phyloP scores from a whole-genome alignment of 1,140 invertebrate species.

The Diuraphis noxia region DNA sequence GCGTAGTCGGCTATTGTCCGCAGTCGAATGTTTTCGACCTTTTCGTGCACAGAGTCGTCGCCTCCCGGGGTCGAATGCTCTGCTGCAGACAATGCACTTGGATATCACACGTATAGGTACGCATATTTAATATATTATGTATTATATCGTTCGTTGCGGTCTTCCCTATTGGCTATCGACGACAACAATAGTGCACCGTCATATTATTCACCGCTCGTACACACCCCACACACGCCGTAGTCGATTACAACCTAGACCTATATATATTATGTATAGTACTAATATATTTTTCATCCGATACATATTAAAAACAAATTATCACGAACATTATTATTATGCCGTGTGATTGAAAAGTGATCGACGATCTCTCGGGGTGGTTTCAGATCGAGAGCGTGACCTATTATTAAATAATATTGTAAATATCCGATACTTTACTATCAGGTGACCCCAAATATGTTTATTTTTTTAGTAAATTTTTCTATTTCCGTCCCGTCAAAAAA shows the following conservation, averaged over 20 bases:
- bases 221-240: not conserved
- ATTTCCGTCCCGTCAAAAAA: too few relatives aligned
- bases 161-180: not conserved
- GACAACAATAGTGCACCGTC: not conserved
- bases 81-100: conserved; percentile 17
- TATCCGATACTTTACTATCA: not conserved
- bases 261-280: not conserved
- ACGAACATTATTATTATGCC: not conserved
- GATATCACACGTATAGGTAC: not conserved
- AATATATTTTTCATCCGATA: not conserved
- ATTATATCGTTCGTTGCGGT: not conserved
- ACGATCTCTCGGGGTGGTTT: too few relatives aligned
- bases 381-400: too few relatives aligned
- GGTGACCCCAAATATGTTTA: not conserved
- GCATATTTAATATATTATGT: not conserved
- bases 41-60: not conserved
- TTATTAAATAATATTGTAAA: not conserved
- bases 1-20: not conserved
- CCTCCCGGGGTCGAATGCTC: conserved; percentile 3
- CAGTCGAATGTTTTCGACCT: conserved; percentile 25
- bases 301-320: not conserved
- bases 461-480: not conserved
- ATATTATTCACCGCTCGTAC: not conserved
- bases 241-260: conserved; percentile 30
- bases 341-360: too few relatives aligned